Percentiles rank a stretch among this genome's conserved stretches.
These are phyloP conservation scores for Pongo pygmaeus DNA, from an alignment of 2,113 vertebrate genomes.

Conservation along the genomic window DNA sequence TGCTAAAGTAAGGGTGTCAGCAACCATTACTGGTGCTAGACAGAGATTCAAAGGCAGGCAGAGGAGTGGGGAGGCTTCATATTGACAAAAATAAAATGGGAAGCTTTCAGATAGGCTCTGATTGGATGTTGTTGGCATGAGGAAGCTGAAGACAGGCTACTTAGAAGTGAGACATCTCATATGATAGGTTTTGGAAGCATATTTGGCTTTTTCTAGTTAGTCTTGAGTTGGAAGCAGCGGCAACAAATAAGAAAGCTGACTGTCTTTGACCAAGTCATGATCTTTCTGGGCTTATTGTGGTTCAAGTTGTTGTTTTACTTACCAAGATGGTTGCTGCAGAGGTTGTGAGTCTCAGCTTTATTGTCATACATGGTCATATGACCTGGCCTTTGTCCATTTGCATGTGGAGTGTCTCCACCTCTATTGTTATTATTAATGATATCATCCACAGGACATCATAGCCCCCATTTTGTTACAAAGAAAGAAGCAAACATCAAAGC, in stretches of 20 bases:
- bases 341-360: background rate
- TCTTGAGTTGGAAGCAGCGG: background rate
- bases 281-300: background rate
- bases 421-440: background rate
- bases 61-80: background rate
- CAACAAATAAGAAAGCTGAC: background rate
- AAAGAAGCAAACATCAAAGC: background rate
- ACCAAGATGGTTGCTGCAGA: background rate
- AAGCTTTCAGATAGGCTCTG: background rate
- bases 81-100: background rate
- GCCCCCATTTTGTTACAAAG: background rate
- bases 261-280: accelerated
- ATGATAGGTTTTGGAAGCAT: background rate
- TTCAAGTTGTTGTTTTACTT: background rate
- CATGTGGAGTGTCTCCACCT: background rate
- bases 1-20: background rate
- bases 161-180: background rate
- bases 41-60: background rate
- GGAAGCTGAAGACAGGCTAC: background rate
- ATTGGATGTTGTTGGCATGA: accelerated
- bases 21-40: background rate
- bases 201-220: background rate
- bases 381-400: background rate
- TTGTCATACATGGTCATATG: accelerated
- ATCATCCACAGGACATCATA: background rate